Percentiles rank a stretch among this genome's conserved stretches.
Conservation (phyloP, 2,797 vertebrate species). For the Nasua narica region DNA sequence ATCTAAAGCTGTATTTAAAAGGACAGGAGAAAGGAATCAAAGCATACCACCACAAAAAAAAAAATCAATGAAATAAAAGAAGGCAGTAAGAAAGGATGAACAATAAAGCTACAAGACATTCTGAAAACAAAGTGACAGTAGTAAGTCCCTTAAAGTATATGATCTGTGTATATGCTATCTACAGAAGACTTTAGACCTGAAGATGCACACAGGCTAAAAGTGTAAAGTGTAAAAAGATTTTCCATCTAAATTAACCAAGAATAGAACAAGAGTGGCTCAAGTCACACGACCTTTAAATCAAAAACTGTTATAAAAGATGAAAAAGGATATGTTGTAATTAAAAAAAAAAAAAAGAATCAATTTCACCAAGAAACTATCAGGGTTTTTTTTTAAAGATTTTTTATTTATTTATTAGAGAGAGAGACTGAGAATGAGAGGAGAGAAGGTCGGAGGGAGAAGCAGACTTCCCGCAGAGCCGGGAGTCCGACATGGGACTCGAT, state of each 20-base stretch:
- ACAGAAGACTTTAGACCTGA: neutral
- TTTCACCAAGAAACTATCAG: neutral
- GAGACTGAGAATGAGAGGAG: no score
- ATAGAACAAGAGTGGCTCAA: neutral
- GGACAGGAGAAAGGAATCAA: neutral
- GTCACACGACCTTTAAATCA: neutral
- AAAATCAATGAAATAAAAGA: neutral
- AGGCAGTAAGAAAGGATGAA: neutral
- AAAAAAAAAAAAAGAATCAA: neutral
- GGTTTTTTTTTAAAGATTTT: no score
- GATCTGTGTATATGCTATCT: neutral
- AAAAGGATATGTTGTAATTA: neutral
- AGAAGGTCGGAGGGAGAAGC: no score
- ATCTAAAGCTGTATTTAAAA: neutral
- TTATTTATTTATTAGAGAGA: no score
- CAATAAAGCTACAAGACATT: neutral
- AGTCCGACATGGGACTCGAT: no score
- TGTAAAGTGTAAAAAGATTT: neutral
- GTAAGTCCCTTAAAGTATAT: neutral
- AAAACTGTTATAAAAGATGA: neutral
- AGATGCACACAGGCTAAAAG: neutral
- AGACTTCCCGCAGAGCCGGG: no score
- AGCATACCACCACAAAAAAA: neutral
- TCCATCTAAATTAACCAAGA: neutral
- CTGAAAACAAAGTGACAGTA: neutral